A percentile compares a stretch with the other conserved stretches of the same genome.
phyloP scores from a whole-genome alignment of 2,797 vertebrate genomes.

The Coranthus polyacanthus region DNA sequence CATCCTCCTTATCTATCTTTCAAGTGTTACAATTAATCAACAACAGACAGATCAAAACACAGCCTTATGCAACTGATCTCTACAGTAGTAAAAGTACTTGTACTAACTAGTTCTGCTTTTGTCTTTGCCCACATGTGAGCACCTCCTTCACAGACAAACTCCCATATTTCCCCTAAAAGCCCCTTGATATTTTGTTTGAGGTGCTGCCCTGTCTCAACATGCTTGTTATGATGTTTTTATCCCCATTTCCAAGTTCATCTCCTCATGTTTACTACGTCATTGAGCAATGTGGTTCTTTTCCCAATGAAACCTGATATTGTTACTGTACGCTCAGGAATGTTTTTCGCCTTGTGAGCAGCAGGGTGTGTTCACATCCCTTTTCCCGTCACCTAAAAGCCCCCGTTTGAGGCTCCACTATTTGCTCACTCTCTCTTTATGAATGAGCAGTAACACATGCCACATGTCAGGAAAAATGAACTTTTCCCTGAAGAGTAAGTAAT shows the following conservation, averaged over 20 bases:
- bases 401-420: slow-evolving; percentile 57
- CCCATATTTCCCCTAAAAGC: slow-evolving; percentile 30
- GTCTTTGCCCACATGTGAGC: slow-evolving; percentile 26
- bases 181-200: slow-evolving; percentile 29
- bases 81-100: slow-evolving; percentile 20
- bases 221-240: slow-evolving; percentile 71
- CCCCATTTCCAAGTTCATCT: slow-evolving; percentile 53
- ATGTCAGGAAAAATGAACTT: slow-evolving; percentile 54
- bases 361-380: slow-evolving; percentile 57
- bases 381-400: slow-evolving; percentile 52
- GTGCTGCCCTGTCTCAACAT: slow-evolving; percentile 60
- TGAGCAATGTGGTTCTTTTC: slow-evolving; percentile 57
- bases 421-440: slow-evolving; percentile 68
- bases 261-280: slow-evolving; percentile 67
- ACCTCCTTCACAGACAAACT: slow-evolving; percentile 17
- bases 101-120: slow-evolving; percentile 38
- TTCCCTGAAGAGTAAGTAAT: slow-evolving; percentile 55
- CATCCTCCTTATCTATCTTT: slow-evolving; percentile 1
- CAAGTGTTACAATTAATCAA: slow-evolving; percentile 29
- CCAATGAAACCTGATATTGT: slow-evolving; percentile 73
- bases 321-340: slow-evolving; percentile 78
- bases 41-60: slow-evolving; percentile 46
- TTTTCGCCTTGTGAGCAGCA: slow-evolving; percentile 64
- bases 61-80: slow-evolving; percentile 29
- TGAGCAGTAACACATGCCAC: slow-evolving; percentile 72